These are phyloP conservation scores for Rhea pennata DNA, from an alignment of 2,113 vertebrate genomes.

Conservation along the genomic window DNA sequence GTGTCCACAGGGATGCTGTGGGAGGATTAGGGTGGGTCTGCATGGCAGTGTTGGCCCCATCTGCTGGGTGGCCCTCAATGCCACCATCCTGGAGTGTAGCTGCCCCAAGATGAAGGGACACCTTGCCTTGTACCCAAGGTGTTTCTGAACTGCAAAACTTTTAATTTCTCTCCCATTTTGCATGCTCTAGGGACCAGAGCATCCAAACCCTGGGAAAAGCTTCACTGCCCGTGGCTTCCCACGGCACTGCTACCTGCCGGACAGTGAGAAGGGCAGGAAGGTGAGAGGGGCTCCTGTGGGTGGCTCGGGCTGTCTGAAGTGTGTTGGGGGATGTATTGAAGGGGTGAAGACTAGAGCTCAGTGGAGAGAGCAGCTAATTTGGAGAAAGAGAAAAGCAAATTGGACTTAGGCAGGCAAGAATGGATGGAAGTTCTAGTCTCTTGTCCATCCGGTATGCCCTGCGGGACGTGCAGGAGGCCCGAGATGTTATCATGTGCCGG, in stretches of 20 bases:
- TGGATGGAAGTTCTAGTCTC: neutral
- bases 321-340: accelerated
- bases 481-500: accelerated
- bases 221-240: slow-evolving; percentile 95
- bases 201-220: slow-evolving; percentile 91
- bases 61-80: neutral
- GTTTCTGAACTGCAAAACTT: neutral
- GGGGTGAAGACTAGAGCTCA: no score
- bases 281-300: slow-evolving; percentile 59
- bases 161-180: neutral
- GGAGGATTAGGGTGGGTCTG: neutral
- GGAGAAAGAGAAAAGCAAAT: neutral
- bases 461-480: neutral
- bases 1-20: neutral
- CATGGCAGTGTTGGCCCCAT: accelerated
- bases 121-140: neutral
- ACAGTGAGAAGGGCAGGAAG: slow-evolving; percentile 94
- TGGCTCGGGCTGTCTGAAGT: accelerated
- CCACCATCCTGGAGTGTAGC: neutral
- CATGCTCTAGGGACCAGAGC: slow-evolving; percentile 86
- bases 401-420: neutral
- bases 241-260: slow-evolving; percentile 94
- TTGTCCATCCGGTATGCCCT: neutral
- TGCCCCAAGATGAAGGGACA: neutral
- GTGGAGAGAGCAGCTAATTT: neutral